phyloP scores from a whole-genome alignment of 2,113 vertebrate genomes.

The Cheirogaleus medius region DNA sequence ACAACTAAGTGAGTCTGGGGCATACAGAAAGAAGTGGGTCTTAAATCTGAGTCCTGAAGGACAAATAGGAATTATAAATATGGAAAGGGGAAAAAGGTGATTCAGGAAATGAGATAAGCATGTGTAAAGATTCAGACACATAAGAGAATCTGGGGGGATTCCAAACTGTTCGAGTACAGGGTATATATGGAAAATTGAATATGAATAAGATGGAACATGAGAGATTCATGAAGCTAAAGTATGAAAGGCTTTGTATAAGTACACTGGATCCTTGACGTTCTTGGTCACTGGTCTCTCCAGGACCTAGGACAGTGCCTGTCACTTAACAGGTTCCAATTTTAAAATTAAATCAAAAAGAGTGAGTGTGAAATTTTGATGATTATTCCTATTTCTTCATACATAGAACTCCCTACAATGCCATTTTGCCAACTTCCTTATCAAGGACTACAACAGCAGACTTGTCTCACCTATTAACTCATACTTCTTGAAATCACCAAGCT shows the following conservation, averaged over 20 bases:
- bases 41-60: neutral
- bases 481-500: neutral
- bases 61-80: neutral
- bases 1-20: neutral
- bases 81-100: neutral
- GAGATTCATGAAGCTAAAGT: neutral
- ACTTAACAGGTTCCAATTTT: neutral
- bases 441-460: neutral
- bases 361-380: neutral
- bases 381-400: neutral
- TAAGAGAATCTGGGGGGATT: neutral
- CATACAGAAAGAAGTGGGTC: neutral
- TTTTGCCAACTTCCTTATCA: constrained; percentile 4
- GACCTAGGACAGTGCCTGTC: neutral
- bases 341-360: neutral
- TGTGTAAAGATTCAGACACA: neutral
- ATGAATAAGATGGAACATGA: neutral
- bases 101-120: neutral
- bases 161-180: neutral
- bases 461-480: neutral
- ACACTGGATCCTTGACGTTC: neutral
- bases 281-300: neutral
- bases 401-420: neutral
- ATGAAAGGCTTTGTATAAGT: neutral
- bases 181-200: neutral